phyloP scores from a whole-genome alignment of 2,113 vertebrate genomes.

The Arizona elegans region DNA sequence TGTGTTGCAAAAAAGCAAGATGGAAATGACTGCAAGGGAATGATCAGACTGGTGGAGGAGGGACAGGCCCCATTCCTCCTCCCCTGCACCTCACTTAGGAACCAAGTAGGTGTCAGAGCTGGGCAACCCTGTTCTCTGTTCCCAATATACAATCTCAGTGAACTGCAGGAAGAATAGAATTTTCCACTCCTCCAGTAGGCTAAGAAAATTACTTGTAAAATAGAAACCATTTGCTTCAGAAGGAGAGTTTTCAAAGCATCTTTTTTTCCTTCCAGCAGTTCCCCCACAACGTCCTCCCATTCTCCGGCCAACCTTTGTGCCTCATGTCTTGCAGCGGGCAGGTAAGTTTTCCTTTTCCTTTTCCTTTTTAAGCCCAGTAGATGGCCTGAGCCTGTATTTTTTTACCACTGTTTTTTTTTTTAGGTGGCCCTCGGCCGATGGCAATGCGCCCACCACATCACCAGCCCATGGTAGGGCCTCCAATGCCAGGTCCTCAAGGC shows the following conservation, averaged over 20 bases:
- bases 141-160: not conserved
- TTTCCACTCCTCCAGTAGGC: not conserved
- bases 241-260: not conserved
- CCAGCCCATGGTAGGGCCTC: constrained; percentile 78
- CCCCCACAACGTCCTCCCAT: constrained; percentile 82
- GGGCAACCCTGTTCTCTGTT: not conserved
- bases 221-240: not conserved
- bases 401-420: constrained; percentile 5
- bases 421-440: constrained; percentile 75
- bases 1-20: not conserved
- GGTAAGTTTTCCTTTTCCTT: constrained; percentile 63
- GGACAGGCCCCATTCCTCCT: not conserved
- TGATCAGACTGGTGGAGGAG: not conserved
- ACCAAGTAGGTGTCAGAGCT: not conserved
- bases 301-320: constrained; percentile 86
- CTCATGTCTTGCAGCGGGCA: constrained; percentile 87
- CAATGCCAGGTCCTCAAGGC: constrained; percentile 81
- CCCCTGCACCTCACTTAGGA: not conserved
- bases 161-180: not conserved
- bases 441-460: constrained; percentile 59
- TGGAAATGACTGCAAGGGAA: not conserved
- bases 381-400: not conserved
- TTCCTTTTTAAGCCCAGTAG: not conserved
- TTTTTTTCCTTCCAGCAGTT: constrained; percentile 66
- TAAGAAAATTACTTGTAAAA: not conserved